These are phyloP conservation scores for Amphipyra berbera DNA, from an alignment of 2,888 invertebrate species.

Conservation along the genomic window DNA sequence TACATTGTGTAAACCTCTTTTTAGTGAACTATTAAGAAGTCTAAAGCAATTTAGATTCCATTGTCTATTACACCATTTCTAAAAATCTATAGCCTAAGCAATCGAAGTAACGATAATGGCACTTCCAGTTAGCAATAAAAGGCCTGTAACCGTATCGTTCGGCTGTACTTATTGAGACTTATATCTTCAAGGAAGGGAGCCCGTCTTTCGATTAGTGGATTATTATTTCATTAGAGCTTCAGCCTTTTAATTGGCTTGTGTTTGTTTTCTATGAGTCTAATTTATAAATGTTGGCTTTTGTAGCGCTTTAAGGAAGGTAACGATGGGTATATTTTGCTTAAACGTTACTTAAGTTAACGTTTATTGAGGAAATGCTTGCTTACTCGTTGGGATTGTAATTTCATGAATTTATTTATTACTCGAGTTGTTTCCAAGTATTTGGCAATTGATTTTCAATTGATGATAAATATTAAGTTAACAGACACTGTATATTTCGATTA, in stretches of 20 bases:
- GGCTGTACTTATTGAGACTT: slow-evolving; percentile 61
- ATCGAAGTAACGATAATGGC: slow-evolving; percentile 38
- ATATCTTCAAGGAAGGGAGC: slow-evolving; percentile 62
- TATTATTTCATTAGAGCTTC: slow-evolving; percentile 72
- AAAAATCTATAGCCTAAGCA: slow-evolving; percentile 19
- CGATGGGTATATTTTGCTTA: slow-evolving; percentile 8
- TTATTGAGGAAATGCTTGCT: slow-evolving; percentile 6
- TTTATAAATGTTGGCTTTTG: slow-evolving; percentile 39
- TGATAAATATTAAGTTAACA: background rate
- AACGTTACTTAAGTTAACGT: background rate
- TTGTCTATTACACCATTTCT: slow-evolving; percentile 27
- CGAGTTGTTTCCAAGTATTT: background rate
- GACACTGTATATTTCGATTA: background rate
- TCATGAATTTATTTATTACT: background rate
- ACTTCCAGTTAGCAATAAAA: slow-evolving; percentile 47
- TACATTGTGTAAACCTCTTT: too few relatives aligned
- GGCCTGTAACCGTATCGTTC: slow-evolving; percentile 44
- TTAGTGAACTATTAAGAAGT: too few relatives aligned
- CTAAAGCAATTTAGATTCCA: slow-evolving; percentile 7
- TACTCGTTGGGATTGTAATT: background rate
- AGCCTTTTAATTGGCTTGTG: slow-evolving; percentile 58
- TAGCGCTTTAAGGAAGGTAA: slow-evolving; percentile 24
- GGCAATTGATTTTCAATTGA: background rate
- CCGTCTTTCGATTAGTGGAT: slow-evolving; percentile 67
- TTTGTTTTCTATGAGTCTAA: slow-evolving; percentile 37